Percentiles rank a stretch among this genome's conserved stretches.
Conservation (phyloP, 2,888 invertebrate species). For the Diaprepes abbreviatus region DNA sequence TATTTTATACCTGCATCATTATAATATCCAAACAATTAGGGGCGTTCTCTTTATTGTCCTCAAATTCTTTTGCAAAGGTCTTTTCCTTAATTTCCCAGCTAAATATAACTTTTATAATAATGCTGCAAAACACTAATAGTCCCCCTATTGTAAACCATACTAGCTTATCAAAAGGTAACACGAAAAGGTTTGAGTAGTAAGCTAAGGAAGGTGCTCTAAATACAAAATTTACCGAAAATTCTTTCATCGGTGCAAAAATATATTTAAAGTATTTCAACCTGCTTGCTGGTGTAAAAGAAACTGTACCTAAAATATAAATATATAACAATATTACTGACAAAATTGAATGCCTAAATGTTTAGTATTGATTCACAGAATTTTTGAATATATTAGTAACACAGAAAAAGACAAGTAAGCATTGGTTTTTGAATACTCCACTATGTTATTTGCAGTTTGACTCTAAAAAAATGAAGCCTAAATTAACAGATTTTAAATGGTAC, state of each 20-base stretch:
- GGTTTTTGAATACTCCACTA: no score
- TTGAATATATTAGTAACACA: no score
- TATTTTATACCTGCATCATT: constrained; percentile 46
- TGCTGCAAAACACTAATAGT: constrained; percentile 8
- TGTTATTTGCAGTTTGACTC: no score
- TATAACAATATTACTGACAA: no score
- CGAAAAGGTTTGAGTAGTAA: constrained; percentile 36
- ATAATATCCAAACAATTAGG: constrained; percentile 32
- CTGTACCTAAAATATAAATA: constrained; percentile 38
- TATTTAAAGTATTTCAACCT: constrained; percentile 37
- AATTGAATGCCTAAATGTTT: no score
- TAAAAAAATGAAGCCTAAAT: no score
- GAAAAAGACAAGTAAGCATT: no score
- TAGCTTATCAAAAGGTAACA: constrained; percentile 28
- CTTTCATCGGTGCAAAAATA: constrained; percentile 32
- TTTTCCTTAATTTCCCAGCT: constrained; percentile 27
- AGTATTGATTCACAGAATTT: no score
- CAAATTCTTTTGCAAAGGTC: neutral
- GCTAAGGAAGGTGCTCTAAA: constrained; percentile 41
- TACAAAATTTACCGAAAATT: constrained; percentile 22
- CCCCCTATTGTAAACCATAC: constrained; percentile 36
- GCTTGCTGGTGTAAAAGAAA: constrained; percentile 34
- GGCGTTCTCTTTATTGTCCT: constrained; percentile 17
- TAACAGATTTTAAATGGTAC: no score
- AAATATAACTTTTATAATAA: constrained; percentile 26